phyloP scores from a whole-genome alignment of 2,888 invertebrate species.

The Saturnia pavonia region DNA sequence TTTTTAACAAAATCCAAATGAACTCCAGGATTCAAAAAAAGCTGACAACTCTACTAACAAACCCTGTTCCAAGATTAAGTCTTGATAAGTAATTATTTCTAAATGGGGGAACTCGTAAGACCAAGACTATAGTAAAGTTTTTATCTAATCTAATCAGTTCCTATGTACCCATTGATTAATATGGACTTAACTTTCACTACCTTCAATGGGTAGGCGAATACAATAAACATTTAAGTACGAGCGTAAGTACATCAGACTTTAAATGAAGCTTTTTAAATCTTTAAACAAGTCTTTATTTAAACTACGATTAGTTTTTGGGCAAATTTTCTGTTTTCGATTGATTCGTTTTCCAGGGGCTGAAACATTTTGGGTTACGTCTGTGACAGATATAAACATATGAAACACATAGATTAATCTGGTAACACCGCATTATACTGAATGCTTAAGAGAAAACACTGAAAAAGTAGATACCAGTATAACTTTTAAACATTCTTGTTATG shows the following conservation, averaged over 20 bases:
- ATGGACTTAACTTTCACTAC: constrained; percentile 1
- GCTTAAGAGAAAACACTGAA: not conserved
- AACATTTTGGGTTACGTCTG: not conserved
- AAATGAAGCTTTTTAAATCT: not conserved
- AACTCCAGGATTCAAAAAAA: not conserved
- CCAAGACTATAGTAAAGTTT: not conserved
- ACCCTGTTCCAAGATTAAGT: not conserved
- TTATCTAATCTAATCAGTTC: not conserved
- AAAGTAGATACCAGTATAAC: not conserved
- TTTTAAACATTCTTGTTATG: not conserved
- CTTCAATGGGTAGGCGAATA: not conserved
- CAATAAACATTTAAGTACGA: not conserved
- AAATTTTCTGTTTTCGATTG: not conserved
- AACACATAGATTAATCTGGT: not conserved
- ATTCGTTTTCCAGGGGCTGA: not conserved
- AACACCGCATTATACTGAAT: not conserved
- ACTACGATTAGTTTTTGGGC: not conserved
- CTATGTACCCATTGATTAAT: not conserved
- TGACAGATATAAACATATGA: not conserved
- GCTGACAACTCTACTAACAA: not conserved
- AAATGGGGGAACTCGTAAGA: not conserved
- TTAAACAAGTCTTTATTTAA: not conserved
- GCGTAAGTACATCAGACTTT: not conserved
- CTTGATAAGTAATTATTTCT: not conserved
- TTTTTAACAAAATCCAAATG: not conserved